Percentiles rank a stretch among this genome's conserved stretches.
These are phyloP conservation scores for Maniola hyperantus DNA, from an alignment of 2,888 invertebrate species.

Conservation along the genomic window DNA sequence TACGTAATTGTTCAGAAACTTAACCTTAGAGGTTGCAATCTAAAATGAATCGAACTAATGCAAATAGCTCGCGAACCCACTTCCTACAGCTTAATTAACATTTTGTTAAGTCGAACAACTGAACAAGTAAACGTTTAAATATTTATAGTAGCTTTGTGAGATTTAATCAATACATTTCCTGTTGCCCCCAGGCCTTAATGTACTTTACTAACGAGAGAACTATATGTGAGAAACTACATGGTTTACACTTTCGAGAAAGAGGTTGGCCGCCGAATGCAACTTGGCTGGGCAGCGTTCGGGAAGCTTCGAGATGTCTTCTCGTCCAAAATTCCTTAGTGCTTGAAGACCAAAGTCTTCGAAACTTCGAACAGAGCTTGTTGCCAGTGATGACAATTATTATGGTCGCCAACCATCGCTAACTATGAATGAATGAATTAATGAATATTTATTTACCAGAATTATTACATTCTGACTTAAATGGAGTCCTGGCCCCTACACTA, in stretches of 20 bases:
- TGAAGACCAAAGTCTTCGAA: too few relatives aligned
- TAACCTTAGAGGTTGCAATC: conserved; percentile 25
- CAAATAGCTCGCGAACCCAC: conserved; percentile 31
- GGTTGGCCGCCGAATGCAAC: too few relatives aligned
- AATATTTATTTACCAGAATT: too few relatives aligned
- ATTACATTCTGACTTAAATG: too few relatives aligned
- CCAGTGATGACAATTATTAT: too few relatives aligned
- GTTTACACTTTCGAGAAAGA: neutral
- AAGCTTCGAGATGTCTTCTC: too few relatives aligned
- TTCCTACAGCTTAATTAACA: conserved; percentile 37
- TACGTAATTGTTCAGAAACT: conserved; percentile 24
- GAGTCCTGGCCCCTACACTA: too few relatives aligned
- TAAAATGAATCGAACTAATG: conserved; percentile 31
- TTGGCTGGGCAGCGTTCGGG: too few relatives aligned
- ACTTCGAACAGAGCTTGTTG: too few relatives aligned
- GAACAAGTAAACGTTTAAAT: conserved; percentile 31
- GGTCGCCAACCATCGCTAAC: too few relatives aligned
- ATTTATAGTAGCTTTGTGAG: conserved; percentile 27
- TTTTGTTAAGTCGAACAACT: conserved; percentile 32
- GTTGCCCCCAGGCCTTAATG: neutral
- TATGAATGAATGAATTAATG: too few relatives aligned
- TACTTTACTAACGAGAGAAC: conserved; percentile 3
- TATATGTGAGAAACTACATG: neutral
- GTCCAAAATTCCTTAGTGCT: too few relatives aligned
- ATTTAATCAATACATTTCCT: conserved; percentile 25